phyloP scores from a whole-genome alignment of 2,888 invertebrate genomes.

The Callosobruchus maculatus region DNA sequence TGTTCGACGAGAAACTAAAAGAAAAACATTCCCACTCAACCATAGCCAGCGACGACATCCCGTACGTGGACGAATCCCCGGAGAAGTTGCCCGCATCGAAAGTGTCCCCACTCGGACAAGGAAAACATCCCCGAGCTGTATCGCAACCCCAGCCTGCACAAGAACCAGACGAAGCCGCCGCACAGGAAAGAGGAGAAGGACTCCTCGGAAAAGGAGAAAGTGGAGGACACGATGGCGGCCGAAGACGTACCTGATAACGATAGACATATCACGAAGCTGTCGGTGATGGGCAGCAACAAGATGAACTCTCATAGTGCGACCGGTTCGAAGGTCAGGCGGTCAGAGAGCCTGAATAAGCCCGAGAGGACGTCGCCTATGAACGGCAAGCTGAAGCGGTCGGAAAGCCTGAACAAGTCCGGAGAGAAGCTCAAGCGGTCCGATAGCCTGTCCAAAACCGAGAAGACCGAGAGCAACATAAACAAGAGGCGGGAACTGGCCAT shows the following conservation, averaged over 20 bases:
- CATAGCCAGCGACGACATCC: conserved; percentile 56
- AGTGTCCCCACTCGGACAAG: conserved; percentile 35
- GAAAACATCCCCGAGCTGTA: conserved; percentile 45
- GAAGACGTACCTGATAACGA: conserved; percentile 41
- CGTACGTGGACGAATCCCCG: conserved; percentile 67
- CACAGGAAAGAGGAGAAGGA: conserved; percentile 46
- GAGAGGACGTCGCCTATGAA: conserved; percentile 48
- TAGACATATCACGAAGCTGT: conserved; percentile 32
- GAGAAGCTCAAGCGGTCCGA: conserved; percentile 58
- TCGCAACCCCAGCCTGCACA: conserved; percentile 55
- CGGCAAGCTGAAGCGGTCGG: conserved; percentile 58
- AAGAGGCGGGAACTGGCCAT: conserved; percentile 60
- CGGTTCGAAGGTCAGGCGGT: conserved; percentile 54
- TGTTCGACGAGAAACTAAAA: conserved; percentile 71
- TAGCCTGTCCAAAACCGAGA: conserved; percentile 67
- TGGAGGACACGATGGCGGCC: conserved; percentile 41
- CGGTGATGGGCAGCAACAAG: conserved; percentile 26
- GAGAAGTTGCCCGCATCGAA: conserved; percentile 48
- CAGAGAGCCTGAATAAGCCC: conserved; percentile 61
- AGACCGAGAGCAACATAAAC: conserved; percentile 75
- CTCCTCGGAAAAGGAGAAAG: conserved; percentile 48
- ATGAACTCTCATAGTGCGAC: conserved; percentile 27
- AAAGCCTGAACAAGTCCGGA: conserved; percentile 56
- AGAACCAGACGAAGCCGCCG: conserved; percentile 38
- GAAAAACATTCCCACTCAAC: conserved; percentile 63